Evolutionary conservation across 2,888 invertebrate species (phyloP).

Genomic region (Julus scanicus): DNA sequence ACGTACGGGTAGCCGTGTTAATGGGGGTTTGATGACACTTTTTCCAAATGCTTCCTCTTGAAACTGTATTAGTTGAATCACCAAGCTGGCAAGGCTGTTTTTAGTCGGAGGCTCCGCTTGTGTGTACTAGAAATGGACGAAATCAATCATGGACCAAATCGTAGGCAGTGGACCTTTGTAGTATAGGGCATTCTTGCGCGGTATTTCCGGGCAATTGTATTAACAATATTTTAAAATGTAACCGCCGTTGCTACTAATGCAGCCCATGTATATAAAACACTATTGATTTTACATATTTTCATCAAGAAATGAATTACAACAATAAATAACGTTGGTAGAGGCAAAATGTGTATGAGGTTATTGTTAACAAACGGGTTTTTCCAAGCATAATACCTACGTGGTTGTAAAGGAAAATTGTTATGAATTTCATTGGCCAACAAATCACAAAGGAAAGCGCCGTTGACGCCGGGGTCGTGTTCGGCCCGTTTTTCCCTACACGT

Average conservation of each 20-base stretch:
- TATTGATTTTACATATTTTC: no score
- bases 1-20: slow-evolving; percentile 70
- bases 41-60: slow-evolving; percentile 96
- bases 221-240: no score
- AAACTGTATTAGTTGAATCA: slow-evolving; percentile 91
- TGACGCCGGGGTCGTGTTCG: background rate
- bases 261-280: background rate
- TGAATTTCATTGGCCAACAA: background rate
- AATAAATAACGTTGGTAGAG: background rate
- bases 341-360: no score
- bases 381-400: no score
- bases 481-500: background rate
- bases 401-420: background rate
- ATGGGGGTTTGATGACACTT: slow-evolving; percentile 84
- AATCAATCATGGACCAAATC: background rate
- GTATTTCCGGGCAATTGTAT: no score
- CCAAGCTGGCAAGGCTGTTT: slow-evolving; percentile 85
- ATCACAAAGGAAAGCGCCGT: background rate
- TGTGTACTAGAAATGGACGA: slow-evolving; percentile 76
- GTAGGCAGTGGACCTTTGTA: no score
- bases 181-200: no score
- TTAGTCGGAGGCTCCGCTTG: slow-evolving; percentile 95
- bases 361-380: no score
- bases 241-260: no score
- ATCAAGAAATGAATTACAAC: background rate